These are phyloP conservation scores for Agrochola circellaris DNA, from an alignment of 2,888 invertebrate genomes.

Conservation along the genomic window DNA sequence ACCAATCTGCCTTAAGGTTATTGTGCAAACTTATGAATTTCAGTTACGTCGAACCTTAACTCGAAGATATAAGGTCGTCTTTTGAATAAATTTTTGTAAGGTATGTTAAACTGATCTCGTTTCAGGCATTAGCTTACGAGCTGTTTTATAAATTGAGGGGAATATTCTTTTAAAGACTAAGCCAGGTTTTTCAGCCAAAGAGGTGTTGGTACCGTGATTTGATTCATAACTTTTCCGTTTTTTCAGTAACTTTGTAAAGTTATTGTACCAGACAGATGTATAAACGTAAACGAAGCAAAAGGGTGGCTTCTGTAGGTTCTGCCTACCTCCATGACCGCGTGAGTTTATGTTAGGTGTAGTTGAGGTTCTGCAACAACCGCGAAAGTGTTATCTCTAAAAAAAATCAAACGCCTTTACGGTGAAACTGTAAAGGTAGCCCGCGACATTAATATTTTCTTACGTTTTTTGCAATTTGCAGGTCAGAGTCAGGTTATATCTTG, in stretches of 20 bases:
- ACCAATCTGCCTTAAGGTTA: conserved; percentile 66
- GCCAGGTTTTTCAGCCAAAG: conserved; percentile 14
- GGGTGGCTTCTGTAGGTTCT: neutral
- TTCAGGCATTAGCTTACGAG: conserved; percentile 61
- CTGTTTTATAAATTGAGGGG: conserved; percentile 56
- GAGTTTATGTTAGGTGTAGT: neutral
- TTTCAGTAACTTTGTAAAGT: neutral
- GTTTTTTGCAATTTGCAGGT: too few species aligned
- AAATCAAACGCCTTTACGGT: too few species aligned
- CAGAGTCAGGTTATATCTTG: too few species aligned
- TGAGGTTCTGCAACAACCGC: neutral
- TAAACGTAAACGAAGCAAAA: too few species aligned
- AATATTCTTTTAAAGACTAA: conserved; percentile 40
- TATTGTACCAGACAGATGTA: neutral
- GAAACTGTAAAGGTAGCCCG: too few species aligned
- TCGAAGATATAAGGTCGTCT: neutral
- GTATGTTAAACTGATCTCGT: conserved; percentile 41
- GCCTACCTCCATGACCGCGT: neutral
- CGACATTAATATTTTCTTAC: too few species aligned
- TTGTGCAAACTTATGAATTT: conserved; percentile 35
- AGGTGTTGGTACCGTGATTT: conserved; percentile 6
- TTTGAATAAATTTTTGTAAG: neutral
- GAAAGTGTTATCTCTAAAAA: neutral
- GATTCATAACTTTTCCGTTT: neutral
- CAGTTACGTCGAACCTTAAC: conserved; percentile 16